Evolutionary conservation across 1,140 invertebrate species (phyloP), one percentile per base, ranked within the genome.

Genomic region (Heliconius melpomene): DNA sequence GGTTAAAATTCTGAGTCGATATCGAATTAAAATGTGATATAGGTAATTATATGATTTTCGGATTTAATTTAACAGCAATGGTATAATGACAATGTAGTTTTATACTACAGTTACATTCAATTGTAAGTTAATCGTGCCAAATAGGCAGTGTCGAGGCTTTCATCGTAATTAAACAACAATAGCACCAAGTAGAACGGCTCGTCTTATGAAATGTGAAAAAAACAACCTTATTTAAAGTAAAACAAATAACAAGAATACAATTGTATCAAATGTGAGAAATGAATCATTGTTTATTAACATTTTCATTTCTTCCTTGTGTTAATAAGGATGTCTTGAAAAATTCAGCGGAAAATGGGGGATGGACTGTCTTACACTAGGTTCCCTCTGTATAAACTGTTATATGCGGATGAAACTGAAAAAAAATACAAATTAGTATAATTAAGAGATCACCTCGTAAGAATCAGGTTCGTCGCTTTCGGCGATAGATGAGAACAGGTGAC

Each of bases 401-500:
- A 8, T 13, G 11, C 11, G 11, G 40, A 13, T 46, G 3, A n/a
- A 60, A 3, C 57, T 5, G 0, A 60, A 60, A 60, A 57, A 57
- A 60, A 26, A n/a, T 36, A 36, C 7, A 36, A 36, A 36, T 20
- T 57, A 23, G 2, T 57, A 57, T 29, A 29, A 66, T 26, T 2
- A 13, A 16, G 71, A 57, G 74, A 38, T 46, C 87, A 96, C 96
- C 90, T 95, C 94, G 85, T 95, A 96, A 78, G 96, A 93, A 73
- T 96, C 94, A 75, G 95, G 93, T 85, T 95, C 88, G 77, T 90
- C 84, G 82, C 91, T 90, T 85, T 95, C 95, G 70, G 95, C 93
- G 16, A 96, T 95, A 76, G 96, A 95, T 20, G 96, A 94, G 93
- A 99, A 99, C 60, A 99, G 96, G 85, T 98, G 97, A 87, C 97